Evolutionary conservation across 2,113 vertebrate genomes (phyloP), one percentile per base, ranked within the genome.

Genomic region (Alethe diademata): DNA sequence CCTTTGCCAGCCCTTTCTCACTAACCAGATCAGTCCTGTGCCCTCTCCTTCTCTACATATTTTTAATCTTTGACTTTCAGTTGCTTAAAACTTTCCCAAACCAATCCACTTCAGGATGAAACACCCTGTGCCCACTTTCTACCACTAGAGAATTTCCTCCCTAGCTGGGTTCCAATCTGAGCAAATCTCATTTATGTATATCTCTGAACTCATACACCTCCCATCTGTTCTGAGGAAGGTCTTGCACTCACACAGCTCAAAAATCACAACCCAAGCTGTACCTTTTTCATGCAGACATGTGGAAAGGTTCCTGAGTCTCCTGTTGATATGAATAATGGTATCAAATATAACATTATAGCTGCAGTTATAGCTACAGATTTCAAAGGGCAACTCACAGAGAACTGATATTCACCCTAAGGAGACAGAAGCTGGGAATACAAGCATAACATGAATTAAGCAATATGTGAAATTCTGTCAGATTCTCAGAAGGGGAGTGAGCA

Each of bases 1-100:
- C 22, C 33, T 38, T 91, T 93, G 86, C 91, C 95, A 95, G 50
- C 57, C 25, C 78, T 83, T 95, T 69, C 73, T 96, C 75, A 43
- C 82, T 88, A 92, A 92, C 79, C 72, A 78, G 31, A 86, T 56
- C 62, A 86, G 35, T 58, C 62, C 67, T 8, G 18, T 78, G 64
- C 71, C 47, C 26, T 76, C 36, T 91, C 69, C n/a, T 73, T 93
- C 78, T 66, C 40, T 6, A 58, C 47, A 80, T 24, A 83, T 74
- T 86, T 90, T 83, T 60, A 83, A 43, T 88, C 75, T 78, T 64
- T 1, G 2, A 83, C 84, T 89, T 95, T 91, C 48, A 61, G 61
- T 83, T 78, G 67, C 80, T 90, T 81, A 80, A 78, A 94, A 48
- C 11, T 92, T 92, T 84, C 66, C 83, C 82, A 94, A 80, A 45